Conservation (phyloP, 2,888 invertebrate species). For the Phorcus lineatus region DNA sequence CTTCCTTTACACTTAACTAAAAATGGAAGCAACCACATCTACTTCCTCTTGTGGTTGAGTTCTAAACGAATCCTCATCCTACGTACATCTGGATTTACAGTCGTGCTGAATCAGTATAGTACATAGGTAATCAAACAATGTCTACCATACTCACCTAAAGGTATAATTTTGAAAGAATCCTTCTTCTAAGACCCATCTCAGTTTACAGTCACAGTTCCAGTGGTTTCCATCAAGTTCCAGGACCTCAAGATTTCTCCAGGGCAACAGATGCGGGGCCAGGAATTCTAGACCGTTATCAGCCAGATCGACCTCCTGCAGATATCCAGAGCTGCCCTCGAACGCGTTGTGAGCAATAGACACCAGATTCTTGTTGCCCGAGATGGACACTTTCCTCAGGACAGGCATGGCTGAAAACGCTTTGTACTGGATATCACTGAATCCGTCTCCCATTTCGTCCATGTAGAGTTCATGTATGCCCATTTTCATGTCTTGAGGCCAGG, state of each 20-base stretch:
- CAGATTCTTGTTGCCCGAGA: slow-evolving; percentile 10
- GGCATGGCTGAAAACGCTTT: neutral
- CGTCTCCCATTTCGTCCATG: neutral
- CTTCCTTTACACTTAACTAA: no score
- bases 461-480: neutral
- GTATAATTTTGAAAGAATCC: neutral
- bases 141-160: neutral
- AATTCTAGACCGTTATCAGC: slow-evolving; percentile 21
- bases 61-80: no score
- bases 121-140: no score
- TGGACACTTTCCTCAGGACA: neutral
- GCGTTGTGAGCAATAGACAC: slow-evolving; percentile 20
- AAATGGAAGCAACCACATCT: no score
- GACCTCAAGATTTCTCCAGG: slow-evolving; percentile 25
- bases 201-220: slow-evolving; percentile 36
- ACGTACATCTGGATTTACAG: no score
- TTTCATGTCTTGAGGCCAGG: neutral
- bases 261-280: slow-evolving; percentile 22
- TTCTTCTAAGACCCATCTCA: slow-evolving; percentile 27
- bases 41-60: no score
- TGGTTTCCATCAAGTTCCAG: slow-evolving; percentile 29
- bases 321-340: slow-evolving; percentile 20
- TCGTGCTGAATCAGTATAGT: no score
- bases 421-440: neutral
- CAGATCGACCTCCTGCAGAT: slow-evolving; percentile 28